Conservation (phyloP, 2,797 vertebrate species). For the Numenius phaeopus region DNA sequence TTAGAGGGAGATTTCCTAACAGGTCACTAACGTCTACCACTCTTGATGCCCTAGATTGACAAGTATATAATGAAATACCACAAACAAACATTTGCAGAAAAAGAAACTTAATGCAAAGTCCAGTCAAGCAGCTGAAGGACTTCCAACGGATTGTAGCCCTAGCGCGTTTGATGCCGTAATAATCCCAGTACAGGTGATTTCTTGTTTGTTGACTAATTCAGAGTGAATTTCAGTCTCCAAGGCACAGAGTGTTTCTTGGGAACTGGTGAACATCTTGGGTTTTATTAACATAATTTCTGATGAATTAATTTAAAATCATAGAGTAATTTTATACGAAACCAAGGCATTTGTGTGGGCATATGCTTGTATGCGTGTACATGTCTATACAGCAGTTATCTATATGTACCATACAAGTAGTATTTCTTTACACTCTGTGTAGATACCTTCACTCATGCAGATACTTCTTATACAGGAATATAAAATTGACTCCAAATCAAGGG, state of each 20-base stretch:
- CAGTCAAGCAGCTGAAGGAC: neutral
- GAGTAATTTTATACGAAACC: neutral
- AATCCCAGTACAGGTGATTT: neutral
- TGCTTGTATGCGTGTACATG: accelerated
- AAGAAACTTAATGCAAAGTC: slow-evolving; percentile 2
- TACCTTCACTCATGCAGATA: neutral
- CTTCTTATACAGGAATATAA: neutral
- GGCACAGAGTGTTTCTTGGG: neutral
- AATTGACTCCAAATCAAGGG: neutral
- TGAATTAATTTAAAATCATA: neutral
- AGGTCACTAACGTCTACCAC: neutral
- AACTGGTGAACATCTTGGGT: neutral
- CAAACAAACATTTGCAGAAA: neutral
- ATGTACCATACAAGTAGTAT: neutral
- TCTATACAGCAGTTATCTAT: neutral
- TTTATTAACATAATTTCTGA: neutral
- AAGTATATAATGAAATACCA: slow-evolving; percentile 25
- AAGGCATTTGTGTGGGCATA: neutral
- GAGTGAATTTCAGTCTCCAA: neutral
- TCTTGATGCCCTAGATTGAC: neutral
- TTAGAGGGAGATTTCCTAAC: slow-evolving; percentile 3
- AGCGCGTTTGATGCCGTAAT: neutral
- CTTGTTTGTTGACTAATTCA: neutral
- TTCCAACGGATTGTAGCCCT: neutral
- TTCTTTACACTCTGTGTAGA: neutral